Percentiles rank a stretch among this genome's conserved stretches.
Evolutionary conservation across 64 coral and sea anemone species (phyloP).

Genomic region (Anthopleura sola): DNA sequence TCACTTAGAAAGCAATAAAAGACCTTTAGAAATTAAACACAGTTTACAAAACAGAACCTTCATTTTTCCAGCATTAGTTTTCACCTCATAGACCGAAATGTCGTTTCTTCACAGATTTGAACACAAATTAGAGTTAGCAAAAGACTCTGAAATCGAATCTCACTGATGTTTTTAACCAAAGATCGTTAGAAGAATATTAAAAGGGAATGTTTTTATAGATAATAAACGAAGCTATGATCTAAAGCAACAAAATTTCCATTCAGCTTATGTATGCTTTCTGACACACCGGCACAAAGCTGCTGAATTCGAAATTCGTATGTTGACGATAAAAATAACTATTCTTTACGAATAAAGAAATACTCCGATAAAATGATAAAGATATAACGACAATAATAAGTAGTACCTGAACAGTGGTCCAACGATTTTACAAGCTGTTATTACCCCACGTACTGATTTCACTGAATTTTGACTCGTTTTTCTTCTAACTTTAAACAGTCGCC

Average conservation of each 20-base stretch:
- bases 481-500: neutral
- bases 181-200: neutral
- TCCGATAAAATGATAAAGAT: neutral
- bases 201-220: neutral
- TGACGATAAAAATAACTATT: neutral
- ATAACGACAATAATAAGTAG: neutral
- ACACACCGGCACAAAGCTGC: neutral
- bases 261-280: neutral
- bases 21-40: neutral
- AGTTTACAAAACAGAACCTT: neutral
- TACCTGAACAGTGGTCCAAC: neutral
- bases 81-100: neutral
- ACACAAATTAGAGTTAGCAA: too few relatives aligned
- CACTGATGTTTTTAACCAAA: neutral
- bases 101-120: too few relatives aligned
- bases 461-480: neutral
- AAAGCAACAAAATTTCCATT: neutral
- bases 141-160: too few relatives aligned
- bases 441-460: neutral
- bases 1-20: neutral
- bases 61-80: neutral
- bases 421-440: neutral
- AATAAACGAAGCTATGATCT: neutral
- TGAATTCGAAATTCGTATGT: too few relatives aligned
- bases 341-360: neutral